Evolutionary conservation across 2,888 invertebrate genomes (phyloP).

Genomic region (Junonia oenone): DNA sequence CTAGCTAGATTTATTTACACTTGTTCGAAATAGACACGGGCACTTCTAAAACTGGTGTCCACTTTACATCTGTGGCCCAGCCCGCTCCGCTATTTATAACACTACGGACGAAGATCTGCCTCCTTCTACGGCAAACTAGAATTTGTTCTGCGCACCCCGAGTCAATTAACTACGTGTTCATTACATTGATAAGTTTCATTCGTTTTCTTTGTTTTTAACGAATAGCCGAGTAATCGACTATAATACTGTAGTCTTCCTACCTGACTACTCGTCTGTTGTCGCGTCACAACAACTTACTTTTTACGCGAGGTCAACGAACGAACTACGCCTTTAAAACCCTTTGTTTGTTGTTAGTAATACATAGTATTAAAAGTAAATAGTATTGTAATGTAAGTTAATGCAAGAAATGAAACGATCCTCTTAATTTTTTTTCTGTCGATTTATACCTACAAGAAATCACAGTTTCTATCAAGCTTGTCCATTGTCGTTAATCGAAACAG

Average conservation of each 20-base stretch:
- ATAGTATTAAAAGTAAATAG: background rate
- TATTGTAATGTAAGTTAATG: background rate
- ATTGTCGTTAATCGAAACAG: conserved; percentile 41
- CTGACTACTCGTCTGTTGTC: conserved; percentile 39
- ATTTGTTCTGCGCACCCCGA: conserved; percentile 45
- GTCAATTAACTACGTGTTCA: conserved; percentile 56
- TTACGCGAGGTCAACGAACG: conserved; percentile 51
- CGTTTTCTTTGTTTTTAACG: conserved; percentile 48
- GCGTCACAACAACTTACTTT: conserved; percentile 43
- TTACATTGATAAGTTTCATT: conserved; percentile 56
- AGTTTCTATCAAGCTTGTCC: conserved; percentile 33
- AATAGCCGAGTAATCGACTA: conserved; percentile 36
- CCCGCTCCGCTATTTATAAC: conserved; percentile 67
- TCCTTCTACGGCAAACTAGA: conserved; percentile 70
- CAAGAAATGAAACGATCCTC: conserved; percentile 5
- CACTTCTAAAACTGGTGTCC: conserved; percentile 73
- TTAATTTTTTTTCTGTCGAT: conserved; percentile 36
- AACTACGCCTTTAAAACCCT: conserved; percentile 45
- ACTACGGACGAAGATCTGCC: conserved; percentile 57
- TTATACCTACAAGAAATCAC: conserved; percentile 31
- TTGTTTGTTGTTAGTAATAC: conserved; percentile 55
- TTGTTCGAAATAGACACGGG: conserved; percentile 68
- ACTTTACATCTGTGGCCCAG: conserved; percentile 60
- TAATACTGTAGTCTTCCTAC: conserved; percentile 20
- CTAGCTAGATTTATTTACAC: conserved; percentile 73